A percentile compares a stretch with the other conserved stretches of the same genome.
Conservation (phyloP, 35 echinoderm and acorn worm genomes). For the Ophioderma brevispina region DNA sequence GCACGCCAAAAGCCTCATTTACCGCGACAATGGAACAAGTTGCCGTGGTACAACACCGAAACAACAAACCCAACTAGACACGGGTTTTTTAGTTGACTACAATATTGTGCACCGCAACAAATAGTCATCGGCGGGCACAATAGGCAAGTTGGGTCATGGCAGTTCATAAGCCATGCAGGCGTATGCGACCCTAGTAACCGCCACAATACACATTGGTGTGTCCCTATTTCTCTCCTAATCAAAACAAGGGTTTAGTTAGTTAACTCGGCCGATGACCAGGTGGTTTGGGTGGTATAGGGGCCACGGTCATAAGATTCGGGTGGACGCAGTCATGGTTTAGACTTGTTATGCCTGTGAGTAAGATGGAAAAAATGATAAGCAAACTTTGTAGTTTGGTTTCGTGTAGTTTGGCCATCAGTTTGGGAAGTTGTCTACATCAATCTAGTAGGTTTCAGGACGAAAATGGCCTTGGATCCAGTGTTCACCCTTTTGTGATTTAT, state of each 20-base stretch:
- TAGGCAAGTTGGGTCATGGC: background rate
- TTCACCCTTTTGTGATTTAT: no score
- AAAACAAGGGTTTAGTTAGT: background rate
- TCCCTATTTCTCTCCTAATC: background rate
- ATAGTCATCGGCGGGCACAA: background rate
- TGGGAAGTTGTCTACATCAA: background rate
- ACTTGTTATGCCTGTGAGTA: background rate
- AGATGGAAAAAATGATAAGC: background rate
- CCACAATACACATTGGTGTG: background rate
- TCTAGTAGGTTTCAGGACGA: no score
- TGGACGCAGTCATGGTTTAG: background rate
- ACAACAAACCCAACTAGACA: background rate
- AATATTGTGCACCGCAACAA: background rate
- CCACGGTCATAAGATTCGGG: background rate
- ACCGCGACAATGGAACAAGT: background rate
- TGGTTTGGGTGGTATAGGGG: background rate
- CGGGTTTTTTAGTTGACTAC: background rate
- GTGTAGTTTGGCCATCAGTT: background rate
- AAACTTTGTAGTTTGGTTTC: background rate
- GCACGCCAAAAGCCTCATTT: background rate
- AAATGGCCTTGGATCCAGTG: no score
- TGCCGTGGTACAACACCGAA: background rate
- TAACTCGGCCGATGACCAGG: background rate
- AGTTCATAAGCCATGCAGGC: background rate
- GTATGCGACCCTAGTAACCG: constrained; percentile 3